Percentiles rank a stretch among this genome's conserved stretches.
Evolutionary conservation across 2,113 vertebrate species (phyloP).

Genomic region (Hydrolagus affinis): DNA sequence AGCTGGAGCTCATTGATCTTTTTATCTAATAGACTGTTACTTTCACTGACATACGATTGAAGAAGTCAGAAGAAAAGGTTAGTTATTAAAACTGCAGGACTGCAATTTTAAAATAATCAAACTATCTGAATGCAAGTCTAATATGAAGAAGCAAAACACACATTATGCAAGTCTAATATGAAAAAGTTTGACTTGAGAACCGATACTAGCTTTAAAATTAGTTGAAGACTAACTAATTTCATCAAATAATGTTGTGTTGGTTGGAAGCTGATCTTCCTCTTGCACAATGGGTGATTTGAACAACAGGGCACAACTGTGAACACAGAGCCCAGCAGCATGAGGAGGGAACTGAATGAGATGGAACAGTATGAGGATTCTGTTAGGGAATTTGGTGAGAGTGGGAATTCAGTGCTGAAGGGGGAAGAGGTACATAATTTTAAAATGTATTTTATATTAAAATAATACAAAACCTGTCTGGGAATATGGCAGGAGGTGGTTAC

Average conservation of each 20-base stretch:
- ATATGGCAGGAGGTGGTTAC: too few species aligned
- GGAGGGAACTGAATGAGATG: too few species aligned
- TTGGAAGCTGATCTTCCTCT: background rate
- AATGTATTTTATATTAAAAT: too few species aligned
- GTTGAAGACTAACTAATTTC: background rate
- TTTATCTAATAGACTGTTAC: constrained; percentile 16
- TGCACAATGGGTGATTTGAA: background rate
- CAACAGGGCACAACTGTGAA: too few species aligned
- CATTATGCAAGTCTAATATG: background rate
- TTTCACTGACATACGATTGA: constrained; percentile 1
- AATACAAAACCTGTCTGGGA: too few species aligned
- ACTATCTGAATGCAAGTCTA: background rate
- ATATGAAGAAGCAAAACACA: background rate
- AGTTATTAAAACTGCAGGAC: background rate
- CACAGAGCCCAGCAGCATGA: too few species aligned
- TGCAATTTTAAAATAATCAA: background rate
- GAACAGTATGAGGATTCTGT: too few species aligned
- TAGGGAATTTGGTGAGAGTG: too few species aligned
- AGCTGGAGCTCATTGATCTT: too few species aligned
- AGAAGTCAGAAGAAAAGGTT: background rate
- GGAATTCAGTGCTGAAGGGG: too few species aligned
- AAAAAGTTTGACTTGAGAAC: background rate
- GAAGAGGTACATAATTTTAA: too few species aligned
- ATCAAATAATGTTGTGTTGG: background rate
- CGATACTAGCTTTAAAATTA: background rate